phyloP scores from a whole-genome alignment of 2,797 vertebrate species.

The Meriones psammophilus region DNA sequence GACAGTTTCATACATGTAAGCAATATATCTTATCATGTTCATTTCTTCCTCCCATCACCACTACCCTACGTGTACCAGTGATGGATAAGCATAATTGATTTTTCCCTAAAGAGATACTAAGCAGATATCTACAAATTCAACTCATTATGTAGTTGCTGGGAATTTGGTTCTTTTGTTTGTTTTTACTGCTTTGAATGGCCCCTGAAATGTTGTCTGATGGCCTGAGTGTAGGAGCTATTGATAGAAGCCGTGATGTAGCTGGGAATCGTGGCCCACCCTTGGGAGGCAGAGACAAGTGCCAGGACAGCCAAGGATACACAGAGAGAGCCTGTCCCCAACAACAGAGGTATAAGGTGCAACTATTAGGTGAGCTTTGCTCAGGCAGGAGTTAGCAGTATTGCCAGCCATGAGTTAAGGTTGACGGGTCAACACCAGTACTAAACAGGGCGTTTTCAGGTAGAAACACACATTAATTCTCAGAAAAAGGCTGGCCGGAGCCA shows the following conservation, averaged over 20 bases:
- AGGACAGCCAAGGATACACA: no score
- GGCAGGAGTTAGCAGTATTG: background rate
- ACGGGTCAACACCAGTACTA: background rate
- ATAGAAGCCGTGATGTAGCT: background rate
- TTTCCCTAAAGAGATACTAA: background rate
- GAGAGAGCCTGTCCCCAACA: background rate
- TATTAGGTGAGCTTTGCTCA: background rate
- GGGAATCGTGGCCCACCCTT: background rate
- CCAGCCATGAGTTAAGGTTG: background rate
- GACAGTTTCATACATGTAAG: background rate
- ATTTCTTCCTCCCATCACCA: background rate
- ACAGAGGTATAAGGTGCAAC: background rate
- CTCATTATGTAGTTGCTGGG: background rate
- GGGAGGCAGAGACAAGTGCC: background rate
- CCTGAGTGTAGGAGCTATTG: background rate
- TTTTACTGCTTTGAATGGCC: background rate
- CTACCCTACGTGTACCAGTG: background rate
- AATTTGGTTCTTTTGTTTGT: constrained; percentile 1
- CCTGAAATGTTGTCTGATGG: background rate
- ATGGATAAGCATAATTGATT: background rate
- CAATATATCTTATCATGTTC: background rate
- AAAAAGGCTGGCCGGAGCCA: background rate
- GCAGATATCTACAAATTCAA: background rate
- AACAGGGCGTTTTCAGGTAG: background rate
- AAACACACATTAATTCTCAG: background rate